Percentiles rank a stretch among this genome's conserved stretches.
Conservation (phyloP, 1,140 invertebrate genomes). For the Centruroides sculpturatus region DNA sequence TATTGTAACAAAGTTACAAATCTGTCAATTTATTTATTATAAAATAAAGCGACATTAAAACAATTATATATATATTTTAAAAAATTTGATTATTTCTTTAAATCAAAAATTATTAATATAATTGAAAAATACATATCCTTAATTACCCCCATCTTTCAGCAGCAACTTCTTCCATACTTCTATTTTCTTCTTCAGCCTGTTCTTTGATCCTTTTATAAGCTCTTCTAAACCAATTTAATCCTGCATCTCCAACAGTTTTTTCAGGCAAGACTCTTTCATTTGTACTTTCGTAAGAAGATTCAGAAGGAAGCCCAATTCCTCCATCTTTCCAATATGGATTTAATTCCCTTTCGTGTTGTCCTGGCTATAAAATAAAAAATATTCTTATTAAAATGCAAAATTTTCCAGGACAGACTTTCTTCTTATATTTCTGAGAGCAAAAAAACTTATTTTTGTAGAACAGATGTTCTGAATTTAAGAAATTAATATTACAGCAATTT, state of each 20-base stretch:
- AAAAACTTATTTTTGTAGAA: too few species aligned
- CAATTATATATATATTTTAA: too few species aligned
- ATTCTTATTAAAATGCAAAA: too few species aligned
- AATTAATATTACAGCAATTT: too few species aligned
- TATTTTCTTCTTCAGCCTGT: slow-evolving; percentile 39
- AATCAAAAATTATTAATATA: too few species aligned
- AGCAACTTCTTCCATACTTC: slow-evolving; percentile 42
- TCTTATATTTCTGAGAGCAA: too few species aligned
- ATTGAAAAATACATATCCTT: slow-evolving; percentile 5
- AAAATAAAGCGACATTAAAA: too few species aligned
- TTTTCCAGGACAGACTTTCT: too few species aligned
- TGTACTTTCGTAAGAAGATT: slow-evolving; percentile 20
- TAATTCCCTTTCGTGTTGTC: slow-evolving; percentile 55
- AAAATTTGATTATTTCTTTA: too few species aligned
- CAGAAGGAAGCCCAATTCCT: slow-evolving; percentile 56
- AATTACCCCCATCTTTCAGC: slow-evolving; percentile 45
- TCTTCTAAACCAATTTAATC: slow-evolving; percentile 41
- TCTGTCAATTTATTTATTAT: too few species aligned
- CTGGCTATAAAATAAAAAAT: slow-evolving; percentile 37
- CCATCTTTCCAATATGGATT: slow-evolving; percentile 89
- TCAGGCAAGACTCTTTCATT: slow-evolving; percentile 8
- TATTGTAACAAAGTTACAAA: too few species aligned
- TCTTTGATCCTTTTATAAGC: slow-evolving; percentile 41
- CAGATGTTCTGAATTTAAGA: too few species aligned
- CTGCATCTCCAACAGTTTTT: slow-evolving; percentile 27